Base-by-base conservation (phyloP, 2,888 invertebrate genomes). In the Troilus luridus region DNA sequence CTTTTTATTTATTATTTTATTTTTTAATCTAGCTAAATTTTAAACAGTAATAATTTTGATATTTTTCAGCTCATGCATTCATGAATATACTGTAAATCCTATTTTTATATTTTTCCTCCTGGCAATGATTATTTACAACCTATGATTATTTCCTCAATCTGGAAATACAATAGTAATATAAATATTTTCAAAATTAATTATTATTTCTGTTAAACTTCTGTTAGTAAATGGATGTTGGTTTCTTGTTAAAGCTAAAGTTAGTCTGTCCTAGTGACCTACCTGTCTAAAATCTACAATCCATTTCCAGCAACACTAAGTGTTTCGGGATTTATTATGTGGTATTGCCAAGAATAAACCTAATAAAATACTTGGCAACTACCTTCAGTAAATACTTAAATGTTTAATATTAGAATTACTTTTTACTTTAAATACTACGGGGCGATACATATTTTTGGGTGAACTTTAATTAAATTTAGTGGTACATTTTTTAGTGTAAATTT, bases 311-410 rank as follows among this genome's bases (percentile, higher is more conserved):
- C 17, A 9, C 9, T 77, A 77, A 77, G 72, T 41, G 17, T 17
- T 77, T 27, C 17, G 41, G 41, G 72, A 77, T 77, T 77, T 77
- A 77, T 41, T 17, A 77, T 41, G 41, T 41, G 41, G 17, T 41
- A 77, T 77, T 77, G 27, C 72, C 72, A 77, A 41, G 72, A 77
- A 77, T 77, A 77, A 77, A 77, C 72, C 41, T 77, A 12, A 77
- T 77, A 77, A 77, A 77, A 77, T 77, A 19, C 72, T 77, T 77
- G 72, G 72, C 72, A 77, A 41, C 41, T 77, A 1, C 17, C 41
- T 77, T 17, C 27, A 41, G 19, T 27, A 17, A 77, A 41, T 77
- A 41, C 27, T 77, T 77, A 41, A 41, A 77, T 41, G 27, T 77
- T 77, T 77, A 77, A 77, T 41, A 77, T 24, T 77, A 77, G 72